A percentile compares a stretch with the other conserved stretches of the same genome.
Conservation (phyloP, 1,140 invertebrate species). For the Trinorchestia longiramus region DNA sequence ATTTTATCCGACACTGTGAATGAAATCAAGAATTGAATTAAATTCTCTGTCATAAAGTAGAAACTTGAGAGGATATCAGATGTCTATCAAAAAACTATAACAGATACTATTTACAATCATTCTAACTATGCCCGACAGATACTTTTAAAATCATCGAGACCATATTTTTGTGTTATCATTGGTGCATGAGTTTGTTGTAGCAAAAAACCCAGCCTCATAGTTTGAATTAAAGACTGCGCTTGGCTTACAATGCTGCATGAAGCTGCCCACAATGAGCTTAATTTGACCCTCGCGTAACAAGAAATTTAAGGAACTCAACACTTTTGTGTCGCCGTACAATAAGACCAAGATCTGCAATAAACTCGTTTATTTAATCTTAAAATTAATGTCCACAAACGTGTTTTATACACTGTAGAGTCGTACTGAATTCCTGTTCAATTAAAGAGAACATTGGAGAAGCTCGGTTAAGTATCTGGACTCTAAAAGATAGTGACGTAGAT, state of each 20-base stretch:
- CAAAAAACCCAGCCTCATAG: background rate
- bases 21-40: background rate
- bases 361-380: conserved; percentile 46
- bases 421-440: conserved; percentile 52
- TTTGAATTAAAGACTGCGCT: background rate
- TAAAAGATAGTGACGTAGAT: conserved; percentile 26
- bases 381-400: conserved; percentile 52
- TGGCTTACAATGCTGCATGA: background rate
- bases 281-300: background rate
- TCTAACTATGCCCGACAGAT: background rate
- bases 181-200: background rate
- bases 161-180: background rate
- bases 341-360: conserved; percentile 18
- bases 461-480: conserved; percentile 24
- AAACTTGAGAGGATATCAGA: background rate
- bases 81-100: background rate
- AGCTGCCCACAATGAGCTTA: background rate
- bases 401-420: conserved; percentile 35
- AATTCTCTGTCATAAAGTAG: background rate
- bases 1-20: background rate
- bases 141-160: background rate
- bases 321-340: conserved; percentile 7
- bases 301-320: conserved; percentile 1
- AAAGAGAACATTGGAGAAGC: conserved; percentile 16
- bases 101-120: background rate